Evolutionary conservation across 2,113 vertebrate genomes (phyloP), one percentile per base, ranked within the genome.

Genomic region (Oncorhynchus masou): DNA sequence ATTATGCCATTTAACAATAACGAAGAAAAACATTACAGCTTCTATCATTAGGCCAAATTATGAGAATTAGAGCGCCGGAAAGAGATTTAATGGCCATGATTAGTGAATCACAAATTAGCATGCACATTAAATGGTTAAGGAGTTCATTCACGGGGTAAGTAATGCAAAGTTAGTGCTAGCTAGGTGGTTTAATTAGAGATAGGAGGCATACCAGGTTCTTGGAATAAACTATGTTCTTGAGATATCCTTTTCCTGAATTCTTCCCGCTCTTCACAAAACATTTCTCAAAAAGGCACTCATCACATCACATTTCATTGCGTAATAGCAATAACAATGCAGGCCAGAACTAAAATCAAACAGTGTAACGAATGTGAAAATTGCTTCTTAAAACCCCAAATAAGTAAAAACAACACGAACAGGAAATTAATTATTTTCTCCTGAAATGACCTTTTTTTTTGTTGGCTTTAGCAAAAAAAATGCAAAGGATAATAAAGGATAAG

Each of bases 111-210:
- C 75, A 84, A 83, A 49, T 88, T 67, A 85, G 74, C 94, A 94
- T 94, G 94, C 94, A 89, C 72, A 90, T 89, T 90, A 91, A 45
- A 45, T 45, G 39, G 39, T 11, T 93, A 90, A 74, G 87, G 87
- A 68, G 86, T 89, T 91, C 86, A 74, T 89, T 89, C 62, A 91
- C 86, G 83, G 81, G 76, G 82, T 90, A 87, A 93, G 89, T 89
- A 85, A 87, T 87, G 91, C 84, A 86, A 86, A 84, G 92, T 94
- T 93, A 94, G 93, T 93, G 87, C 83, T 85, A 89, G 89, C 82
- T 83, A 75, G 62, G 86, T 81, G 77, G 79, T 86, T 91, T 86
- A 82, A 81, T 84, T 70, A 83, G 81, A 82, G 83, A 91, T 85
- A 82, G 84, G 89, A 81, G 83, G 85, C 87, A 92, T 79, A 89